These are phyloP conservation scores for Australoheros facetus DNA, from an alignment of 2,797 vertebrate species.

Conservation along the genomic window DNA sequence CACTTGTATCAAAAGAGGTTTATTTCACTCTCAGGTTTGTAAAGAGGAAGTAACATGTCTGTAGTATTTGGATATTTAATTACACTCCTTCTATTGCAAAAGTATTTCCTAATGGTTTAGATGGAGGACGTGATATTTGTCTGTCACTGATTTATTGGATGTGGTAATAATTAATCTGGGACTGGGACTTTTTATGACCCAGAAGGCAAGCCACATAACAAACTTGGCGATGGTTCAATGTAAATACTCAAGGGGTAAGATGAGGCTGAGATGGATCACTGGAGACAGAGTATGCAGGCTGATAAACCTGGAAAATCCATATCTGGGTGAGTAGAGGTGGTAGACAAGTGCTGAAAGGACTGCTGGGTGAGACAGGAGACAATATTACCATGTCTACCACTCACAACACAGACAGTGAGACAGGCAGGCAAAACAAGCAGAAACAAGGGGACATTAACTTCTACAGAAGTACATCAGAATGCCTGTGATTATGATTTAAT, in stretches of 20 bases:
- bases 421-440: not conserved
- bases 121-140: too few species aligned
- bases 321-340: not conserved
- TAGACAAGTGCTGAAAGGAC: not conserved
- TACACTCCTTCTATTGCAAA: not conserved
- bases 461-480: not conserved
- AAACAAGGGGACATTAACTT: not conserved
- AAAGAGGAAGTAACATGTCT: too few species aligned
- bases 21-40: not conserved
- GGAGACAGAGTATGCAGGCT: not conserved
- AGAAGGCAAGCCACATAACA: too few species aligned
- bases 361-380: not conserved
- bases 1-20: not conserved
- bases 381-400: not conserved
- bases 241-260: not conserved
- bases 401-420: not conserved
- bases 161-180: too few species aligned
- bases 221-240: not conserved
- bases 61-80: not conserved
- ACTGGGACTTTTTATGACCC: too few species aligned
- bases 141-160: too few species aligned
- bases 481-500: not conserved
- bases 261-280: not conserved
- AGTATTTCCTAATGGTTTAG: too few species aligned
- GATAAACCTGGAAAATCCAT: not conserved